Evolutionary conservation across 2,888 invertebrate species (phyloP).

Genomic region (Dicranocentrus wangi): DNA sequence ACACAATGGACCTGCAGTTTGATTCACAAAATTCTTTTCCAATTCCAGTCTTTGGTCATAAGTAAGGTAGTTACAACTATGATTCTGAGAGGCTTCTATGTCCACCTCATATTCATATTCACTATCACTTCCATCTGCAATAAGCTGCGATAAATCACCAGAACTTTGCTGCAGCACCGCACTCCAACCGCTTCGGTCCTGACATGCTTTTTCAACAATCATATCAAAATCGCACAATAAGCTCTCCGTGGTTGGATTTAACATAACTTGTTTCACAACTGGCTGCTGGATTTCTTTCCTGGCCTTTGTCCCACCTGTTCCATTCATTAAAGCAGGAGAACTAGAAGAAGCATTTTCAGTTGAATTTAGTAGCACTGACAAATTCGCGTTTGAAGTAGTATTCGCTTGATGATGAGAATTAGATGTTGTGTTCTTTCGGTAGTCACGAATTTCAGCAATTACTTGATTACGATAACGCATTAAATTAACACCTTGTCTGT

Average conservation of each 20-base stretch:
- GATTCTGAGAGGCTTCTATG: constrained; percentile 34
- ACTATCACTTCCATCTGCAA: constrained; percentile 46
- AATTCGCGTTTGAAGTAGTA: background rate
- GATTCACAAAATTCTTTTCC: constrained; percentile 89
- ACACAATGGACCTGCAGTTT: constrained; percentile 89
- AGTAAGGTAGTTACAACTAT: constrained; percentile 77
- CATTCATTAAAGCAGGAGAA: constrained; percentile 11
- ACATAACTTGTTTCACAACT: constrained; percentile 64
- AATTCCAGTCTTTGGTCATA: constrained; percentile 84
- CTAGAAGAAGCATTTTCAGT: background rate
- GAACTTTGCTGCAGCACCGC: constrained; percentile 31
- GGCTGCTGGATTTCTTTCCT: constrained; percentile 31
- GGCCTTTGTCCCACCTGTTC: background rate
- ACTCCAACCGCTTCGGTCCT: constrained; percentile 37
- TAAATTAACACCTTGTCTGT: constrained; percentile 56
- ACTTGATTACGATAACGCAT: constrained; percentile 66
- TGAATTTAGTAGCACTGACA: background rate
- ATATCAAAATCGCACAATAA: constrained; percentile 68
- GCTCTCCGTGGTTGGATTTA: constrained; percentile 67
- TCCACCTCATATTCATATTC: constrained; percentile 60
- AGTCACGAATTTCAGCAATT: constrained; percentile 70
- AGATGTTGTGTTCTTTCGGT: constrained; percentile 48
- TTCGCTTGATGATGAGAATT: background rate
- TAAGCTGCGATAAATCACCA: constrained; percentile 35
- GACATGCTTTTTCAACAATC: constrained; percentile 51